Conservation (phyloP, 2,113 vertebrate species). For the Melanotaenia duboulayi region DNA sequence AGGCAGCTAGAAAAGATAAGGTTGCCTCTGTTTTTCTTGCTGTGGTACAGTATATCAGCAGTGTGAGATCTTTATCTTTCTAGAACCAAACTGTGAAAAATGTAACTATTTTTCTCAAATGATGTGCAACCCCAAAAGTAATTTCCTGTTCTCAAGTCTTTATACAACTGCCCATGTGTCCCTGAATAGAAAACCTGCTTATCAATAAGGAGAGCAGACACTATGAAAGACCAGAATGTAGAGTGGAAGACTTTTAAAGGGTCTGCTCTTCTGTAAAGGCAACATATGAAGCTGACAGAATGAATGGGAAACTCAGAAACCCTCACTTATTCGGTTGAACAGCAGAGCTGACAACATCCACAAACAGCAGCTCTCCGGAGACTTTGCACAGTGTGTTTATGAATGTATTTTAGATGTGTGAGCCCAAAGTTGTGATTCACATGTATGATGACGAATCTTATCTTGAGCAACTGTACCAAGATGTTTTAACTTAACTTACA, state of each 20-base stretch:
- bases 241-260: conserved; percentile 57
- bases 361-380: conserved; percentile 10
- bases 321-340: conserved; percentile 11
- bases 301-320: conserved; percentile 59
- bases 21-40: conserved; percentile 38
- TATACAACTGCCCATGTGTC: conserved; percentile 57
- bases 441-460: background rate
- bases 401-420: conserved; percentile 12
- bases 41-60: conserved; percentile 30
- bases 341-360: conserved; percentile 39
- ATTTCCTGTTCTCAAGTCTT: conserved; percentile 69
- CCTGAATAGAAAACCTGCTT: conserved; percentile 72
- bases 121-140: conserved; percentile 66
- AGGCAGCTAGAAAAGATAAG: conserved; percentile 36
- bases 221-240: conserved; percentile 61
- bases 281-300: conserved; percentile 28
- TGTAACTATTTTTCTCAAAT: conserved; percentile 68
- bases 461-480: background rate
- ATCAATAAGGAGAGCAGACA: conserved; percentile 69
- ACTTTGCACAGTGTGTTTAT: background rate
- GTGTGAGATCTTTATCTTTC: conserved; percentile 50
- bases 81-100: conserved; percentile 51
- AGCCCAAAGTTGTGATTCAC: background rate
- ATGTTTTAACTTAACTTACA: background rate
- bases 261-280: conserved; percentile 41